Evolutionary conservation across 2,797 vertebrate species (phyloP).

Genomic region (Notamacropus eugenii): DNA sequence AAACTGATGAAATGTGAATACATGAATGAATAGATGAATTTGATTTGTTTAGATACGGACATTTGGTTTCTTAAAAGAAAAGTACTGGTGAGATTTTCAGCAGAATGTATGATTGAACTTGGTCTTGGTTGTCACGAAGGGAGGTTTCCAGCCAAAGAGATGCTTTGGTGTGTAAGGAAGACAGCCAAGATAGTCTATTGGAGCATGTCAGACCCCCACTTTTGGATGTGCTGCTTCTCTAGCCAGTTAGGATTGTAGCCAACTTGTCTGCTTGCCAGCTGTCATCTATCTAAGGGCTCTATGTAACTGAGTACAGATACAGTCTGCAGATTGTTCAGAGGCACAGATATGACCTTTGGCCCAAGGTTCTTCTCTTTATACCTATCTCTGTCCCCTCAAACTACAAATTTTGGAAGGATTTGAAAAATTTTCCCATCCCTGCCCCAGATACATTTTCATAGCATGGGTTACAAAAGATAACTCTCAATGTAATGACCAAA

Average conservation of each 20-base stretch:
- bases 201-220: neutral
- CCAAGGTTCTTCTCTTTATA: too few species aligned
- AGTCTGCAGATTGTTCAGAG: neutral
- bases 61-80: neutral
- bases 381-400: neutral
- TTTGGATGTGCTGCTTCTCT: neutral
- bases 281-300: neutral
- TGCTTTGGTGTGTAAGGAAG: neutral
- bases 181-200: neutral
- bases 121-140: neutral
- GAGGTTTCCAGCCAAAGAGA: neutral
- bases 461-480: neutral
- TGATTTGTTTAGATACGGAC: too few species aligned
- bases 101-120: neutral
- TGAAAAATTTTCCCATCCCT: neutral
- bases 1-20: neutral
- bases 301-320: too few species aligned
- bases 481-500: neutral
- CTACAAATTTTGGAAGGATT: neutral
- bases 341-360: neutral
- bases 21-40: neutral
- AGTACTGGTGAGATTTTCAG: neutral
- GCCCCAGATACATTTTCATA: neutral
- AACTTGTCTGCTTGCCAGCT: neutral
- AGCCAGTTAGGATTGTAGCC: neutral